Base-by-base conservation (phyloP, 2,797 vertebrate species). In the Eidolon dupreanum region DNA sequence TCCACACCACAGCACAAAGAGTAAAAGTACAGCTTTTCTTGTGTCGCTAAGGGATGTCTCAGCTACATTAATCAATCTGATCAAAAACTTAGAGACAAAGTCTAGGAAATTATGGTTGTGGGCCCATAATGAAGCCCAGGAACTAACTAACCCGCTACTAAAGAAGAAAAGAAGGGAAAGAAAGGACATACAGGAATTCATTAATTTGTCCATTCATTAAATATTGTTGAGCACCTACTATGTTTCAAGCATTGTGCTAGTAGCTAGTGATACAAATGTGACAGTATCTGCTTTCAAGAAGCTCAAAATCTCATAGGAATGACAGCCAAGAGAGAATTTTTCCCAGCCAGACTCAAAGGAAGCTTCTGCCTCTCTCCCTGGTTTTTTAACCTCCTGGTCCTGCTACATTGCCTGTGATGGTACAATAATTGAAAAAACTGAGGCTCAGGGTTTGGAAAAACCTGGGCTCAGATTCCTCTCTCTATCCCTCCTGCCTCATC, bases 351-450 rank as follows among this genome's bases (percentile, higher is more conserved):
- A 19, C 11, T 51, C 22, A 26, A 24, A 70, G 17, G 22, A 82
- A 78, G 19, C 9, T 0, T 19, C 17, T 17, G 7, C 19, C 36
- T 15, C 15, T 68, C 19, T 57, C n/a, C 8, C n/a, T 31, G 9
- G 36, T 46, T 68, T 31, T 93, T 83, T 43, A 78, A 33, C 36
- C 55, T 71, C 43, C 57, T 43, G 17, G 0, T 49, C 38, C 79
- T 49, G 6, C 4, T n/a, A 0, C 31, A 55, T 24, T 8, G 31
- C 12, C 38, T 8, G 19, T 3, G 41, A 46, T 3, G 6, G 6
- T 71, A 6, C 20, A 24, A 86, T 57, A 41, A 26, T 0, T 0
- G 1, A 5, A 36, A 5, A 0, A 46, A 41, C 11, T 24, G 28
- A 22, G 38, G 7, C 16, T 24, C 0, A 0, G 15, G 0, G 0